These are phyloP conservation scores for Patella ulyssiponensis DNA, from an alignment of 2,888 invertebrate genomes.

Conservation along the genomic window DNA sequence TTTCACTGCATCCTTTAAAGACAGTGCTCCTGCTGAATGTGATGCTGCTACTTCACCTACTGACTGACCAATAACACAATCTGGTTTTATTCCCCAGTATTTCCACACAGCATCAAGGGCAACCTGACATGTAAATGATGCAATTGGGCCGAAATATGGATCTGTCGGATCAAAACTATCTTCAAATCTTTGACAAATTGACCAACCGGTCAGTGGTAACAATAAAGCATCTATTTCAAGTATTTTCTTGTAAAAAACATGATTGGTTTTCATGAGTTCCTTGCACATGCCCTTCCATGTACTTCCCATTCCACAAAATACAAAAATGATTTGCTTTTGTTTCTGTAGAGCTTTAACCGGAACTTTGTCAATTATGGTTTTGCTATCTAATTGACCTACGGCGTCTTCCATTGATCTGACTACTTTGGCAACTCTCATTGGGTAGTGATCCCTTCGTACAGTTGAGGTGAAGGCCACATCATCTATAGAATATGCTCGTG, in stretches of 20 bases:
- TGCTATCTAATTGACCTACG: background rate
- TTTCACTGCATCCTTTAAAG: constrained; percentile 42
- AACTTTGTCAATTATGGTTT: background rate
- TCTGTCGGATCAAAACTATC: constrained; percentile 35
- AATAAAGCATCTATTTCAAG: no score
- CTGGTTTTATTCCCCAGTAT: constrained; percentile 41
- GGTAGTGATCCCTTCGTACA: constrained; percentile 41
- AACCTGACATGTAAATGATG: constrained; percentile 51
- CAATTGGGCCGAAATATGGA: constrained; percentile 42
- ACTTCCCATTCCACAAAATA: constrained; percentile 53
- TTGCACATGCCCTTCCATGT: constrained; percentile 48
- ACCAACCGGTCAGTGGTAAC: no score
- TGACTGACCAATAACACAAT: constrained; percentile 49
- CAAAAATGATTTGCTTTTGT: constrained; percentile 37
- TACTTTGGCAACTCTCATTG: constrained; percentile 30
- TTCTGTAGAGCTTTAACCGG: background rate
- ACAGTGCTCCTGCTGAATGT: constrained; percentile 41
- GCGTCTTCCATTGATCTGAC: constrained; percentile 26
- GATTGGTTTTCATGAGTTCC: no score
- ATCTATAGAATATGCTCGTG: background rate
- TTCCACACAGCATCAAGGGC: constrained; percentile 42
- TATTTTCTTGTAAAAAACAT: no score
- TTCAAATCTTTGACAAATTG: constrained; percentile 21
- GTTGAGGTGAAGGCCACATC: constrained; percentile 41
- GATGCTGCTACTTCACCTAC: constrained; percentile 56